Conservation (phyloP, 1,140 invertebrate species). For the Diabrotica undecimpunctata region DNA sequence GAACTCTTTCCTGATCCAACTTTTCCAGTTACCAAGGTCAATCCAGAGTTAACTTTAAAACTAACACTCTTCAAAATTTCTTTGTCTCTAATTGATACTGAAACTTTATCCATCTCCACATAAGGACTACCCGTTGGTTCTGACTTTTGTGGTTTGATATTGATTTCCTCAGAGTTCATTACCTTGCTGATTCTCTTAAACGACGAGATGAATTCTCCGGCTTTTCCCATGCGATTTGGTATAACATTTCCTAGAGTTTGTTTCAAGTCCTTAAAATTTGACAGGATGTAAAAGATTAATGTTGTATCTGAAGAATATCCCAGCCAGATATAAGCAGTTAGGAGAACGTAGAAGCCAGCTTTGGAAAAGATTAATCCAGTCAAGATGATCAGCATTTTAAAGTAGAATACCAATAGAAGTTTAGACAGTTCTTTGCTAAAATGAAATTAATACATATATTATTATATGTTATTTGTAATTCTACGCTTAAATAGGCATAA, state of each 20-base stretch:
- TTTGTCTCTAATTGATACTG: neutral
- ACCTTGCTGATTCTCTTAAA: constrained; percentile 32
- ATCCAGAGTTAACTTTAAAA: constrained; percentile 55
- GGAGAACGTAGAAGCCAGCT: constrained; percentile 47
- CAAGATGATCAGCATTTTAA: constrained; percentile 29
- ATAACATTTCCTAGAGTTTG: constrained; percentile 72
- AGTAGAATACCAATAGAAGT: constrained; percentile 31
- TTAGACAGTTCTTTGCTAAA: constrained; percentile 37
- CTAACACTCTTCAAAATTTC: constrained; percentile 59
- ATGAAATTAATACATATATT: neutral
- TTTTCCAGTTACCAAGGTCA: constrained; percentile 70
- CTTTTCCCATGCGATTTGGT: constrained; percentile 62
- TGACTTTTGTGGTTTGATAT: neutral
- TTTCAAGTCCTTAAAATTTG: constrained; percentile 69
- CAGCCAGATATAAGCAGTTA: constrained; percentile 71
- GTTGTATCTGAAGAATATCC: constrained; percentile 67
- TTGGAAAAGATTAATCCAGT: constrained; percentile 64
- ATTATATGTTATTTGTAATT: neutral
- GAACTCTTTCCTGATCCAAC: constrained; percentile 83
- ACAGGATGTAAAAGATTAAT: constrained; percentile 71
- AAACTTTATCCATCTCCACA: neutral
- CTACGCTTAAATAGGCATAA: neutral
- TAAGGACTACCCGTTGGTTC: neutral
- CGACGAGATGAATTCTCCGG: constrained; percentile 52
- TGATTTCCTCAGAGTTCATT: constrained; percentile 29